A percentile compares a stretch with the other conserved stretches of the same genome.
Conservation (phyloP, 2,113 vertebrate genomes). For the Megaptera novaeangliae region DNA sequence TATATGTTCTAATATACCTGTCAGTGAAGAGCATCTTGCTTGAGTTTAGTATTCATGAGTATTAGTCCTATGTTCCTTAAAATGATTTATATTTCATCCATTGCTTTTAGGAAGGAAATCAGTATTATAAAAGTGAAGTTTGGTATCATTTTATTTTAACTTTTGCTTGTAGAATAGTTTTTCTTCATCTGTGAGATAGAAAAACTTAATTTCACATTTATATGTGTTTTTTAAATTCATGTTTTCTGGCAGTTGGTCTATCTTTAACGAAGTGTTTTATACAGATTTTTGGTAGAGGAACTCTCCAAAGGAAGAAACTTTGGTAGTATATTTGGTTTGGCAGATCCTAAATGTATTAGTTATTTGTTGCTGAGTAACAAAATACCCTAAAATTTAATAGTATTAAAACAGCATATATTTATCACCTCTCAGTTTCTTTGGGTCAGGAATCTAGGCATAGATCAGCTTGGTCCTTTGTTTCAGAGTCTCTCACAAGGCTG, state of each 20-base stretch:
- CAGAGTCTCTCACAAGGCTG: neutral
- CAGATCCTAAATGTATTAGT: neutral
- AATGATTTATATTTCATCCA: neutral
- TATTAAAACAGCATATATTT: neutral
- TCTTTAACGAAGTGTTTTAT: neutral
- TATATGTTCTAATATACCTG: neutral
- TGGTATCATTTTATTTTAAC: slow-evolving; percentile 15
- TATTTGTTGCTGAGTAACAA: slow-evolving; percentile 9
- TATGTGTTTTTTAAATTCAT: neutral
- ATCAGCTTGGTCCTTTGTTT: neutral
- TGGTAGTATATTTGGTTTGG: neutral
- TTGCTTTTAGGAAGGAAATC: slow-evolving; percentile 4
- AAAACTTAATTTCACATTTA: neutral
- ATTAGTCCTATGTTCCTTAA: neutral
- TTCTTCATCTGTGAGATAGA: neutral
- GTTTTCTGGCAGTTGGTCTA: neutral
- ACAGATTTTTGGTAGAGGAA: neutral
- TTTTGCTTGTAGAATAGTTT: neutral
- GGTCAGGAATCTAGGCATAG: neutral
- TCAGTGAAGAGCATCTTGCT: neutral
- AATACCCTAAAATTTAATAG: neutral
- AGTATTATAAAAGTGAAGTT: neutral
- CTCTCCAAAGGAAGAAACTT: neutral
- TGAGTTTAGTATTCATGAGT: neutral
- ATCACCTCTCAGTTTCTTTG: neutral